These are phyloP conservation scores for Tachystola acroxantha DNA, from an alignment of 2,888 invertebrate genomes.

Conservation along the genomic window DNA sequence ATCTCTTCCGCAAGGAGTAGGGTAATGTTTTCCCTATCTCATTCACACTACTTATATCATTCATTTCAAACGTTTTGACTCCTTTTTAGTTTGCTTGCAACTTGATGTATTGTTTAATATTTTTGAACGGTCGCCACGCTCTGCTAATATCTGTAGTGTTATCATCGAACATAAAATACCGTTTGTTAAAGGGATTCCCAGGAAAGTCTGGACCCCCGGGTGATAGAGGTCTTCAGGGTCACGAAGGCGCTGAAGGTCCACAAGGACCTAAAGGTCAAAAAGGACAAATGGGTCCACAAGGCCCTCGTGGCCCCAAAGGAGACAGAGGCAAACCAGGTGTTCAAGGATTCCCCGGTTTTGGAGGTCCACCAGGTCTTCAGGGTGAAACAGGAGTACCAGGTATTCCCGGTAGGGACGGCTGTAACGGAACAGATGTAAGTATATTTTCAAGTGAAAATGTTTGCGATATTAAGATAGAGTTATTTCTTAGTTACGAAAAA, in stretches of 20 bases:
- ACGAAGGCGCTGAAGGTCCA: slow-evolving; percentile 90
- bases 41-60: too few relatives aligned
- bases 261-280: slow-evolving; percentile 93
- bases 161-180: background rate
- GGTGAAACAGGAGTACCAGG: slow-evolving; percentile 87
- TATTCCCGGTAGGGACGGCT: slow-evolving; percentile 93
- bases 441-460: background rate
- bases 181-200: slow-evolving; percentile 81
- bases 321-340: slow-evolving; percentile 91
- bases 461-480: background rate
- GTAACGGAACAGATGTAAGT: slow-evolving; percentile 96
- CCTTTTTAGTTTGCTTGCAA: too few relatives aligned
- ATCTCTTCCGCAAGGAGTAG: too few relatives aligned
- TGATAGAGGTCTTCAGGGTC: slow-evolving; percentile 86
- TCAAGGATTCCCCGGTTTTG: slow-evolving; percentile 87
- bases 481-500: slow-evolving; percentile 1
- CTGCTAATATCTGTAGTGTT: too few relatives aligned
- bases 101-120: too few relatives aligned
- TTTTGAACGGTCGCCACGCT: too few relatives aligned
- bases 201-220: slow-evolving; percentile 86
- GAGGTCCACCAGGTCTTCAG: slow-evolving; percentile 78
- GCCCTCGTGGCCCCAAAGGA: slow-evolving; percentile 89
- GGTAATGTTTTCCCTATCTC: too few relatives aligned
- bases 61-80: too few relatives aligned
- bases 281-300: slow-evolving; percentile 90